Evolutionary conservation across 2,113 vertebrate species (phyloP).

Genomic region (Alectura lathami): DNA sequence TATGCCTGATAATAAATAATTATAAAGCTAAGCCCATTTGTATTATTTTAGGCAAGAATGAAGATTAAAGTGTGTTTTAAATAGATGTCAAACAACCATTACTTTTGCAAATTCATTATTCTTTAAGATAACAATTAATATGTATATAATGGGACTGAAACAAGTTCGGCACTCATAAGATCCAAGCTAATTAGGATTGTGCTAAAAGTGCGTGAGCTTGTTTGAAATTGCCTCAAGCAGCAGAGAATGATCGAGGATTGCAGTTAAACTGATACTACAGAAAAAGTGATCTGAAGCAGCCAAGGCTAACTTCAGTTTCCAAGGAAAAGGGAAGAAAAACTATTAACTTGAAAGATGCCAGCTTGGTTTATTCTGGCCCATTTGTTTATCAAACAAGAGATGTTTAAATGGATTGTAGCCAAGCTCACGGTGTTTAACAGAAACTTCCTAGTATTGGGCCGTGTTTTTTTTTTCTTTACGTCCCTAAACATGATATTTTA

Average conservation of each 20-base stretch:
- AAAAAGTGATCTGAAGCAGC: background rate
- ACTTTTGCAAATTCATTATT: background rate
- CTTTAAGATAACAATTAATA: slow-evolving; percentile 49
- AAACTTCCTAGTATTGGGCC: rapidly evolving
- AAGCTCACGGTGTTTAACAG: background rate
- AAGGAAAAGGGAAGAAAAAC: background rate
- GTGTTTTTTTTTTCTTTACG: background rate
- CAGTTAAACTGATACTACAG: background rate
- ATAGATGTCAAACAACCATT: background rate
- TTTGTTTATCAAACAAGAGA: background rate
- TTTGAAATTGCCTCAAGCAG: slow-evolving; percentile 47
- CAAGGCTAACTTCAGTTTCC: background rate
- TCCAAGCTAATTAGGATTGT: slow-evolving; percentile 46
- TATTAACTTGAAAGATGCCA: background rate
- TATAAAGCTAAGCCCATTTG: background rate
- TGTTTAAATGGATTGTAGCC: background rate
- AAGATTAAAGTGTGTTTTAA: background rate
- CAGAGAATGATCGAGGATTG: slow-evolving; percentile 22
- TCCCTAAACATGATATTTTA: background rate
- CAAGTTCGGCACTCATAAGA: slow-evolving; percentile 32
- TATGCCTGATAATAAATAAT: background rate
- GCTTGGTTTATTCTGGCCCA: background rate
- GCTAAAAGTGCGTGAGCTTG: background rate
- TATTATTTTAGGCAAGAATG: background rate
- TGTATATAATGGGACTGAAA: slow-evolving; percentile 48